Base-by-base conservation (phyloP, 2,797 vertebrate genomes). In the Hozukius guyotensis region DNA sequence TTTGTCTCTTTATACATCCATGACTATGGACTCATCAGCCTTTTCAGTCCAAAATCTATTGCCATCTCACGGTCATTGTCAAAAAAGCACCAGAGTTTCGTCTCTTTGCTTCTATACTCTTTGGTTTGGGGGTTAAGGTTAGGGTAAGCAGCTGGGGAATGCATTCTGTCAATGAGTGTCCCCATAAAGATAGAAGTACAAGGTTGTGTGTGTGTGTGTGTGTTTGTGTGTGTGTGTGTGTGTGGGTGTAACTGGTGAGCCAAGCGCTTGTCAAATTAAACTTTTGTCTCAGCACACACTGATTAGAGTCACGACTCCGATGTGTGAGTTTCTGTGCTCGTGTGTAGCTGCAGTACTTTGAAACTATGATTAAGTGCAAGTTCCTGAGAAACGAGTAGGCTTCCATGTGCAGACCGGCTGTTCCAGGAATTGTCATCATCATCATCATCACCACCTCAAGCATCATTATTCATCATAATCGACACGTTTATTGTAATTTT, bases 401-500 rank as follows among this genome's bases (percentile, higher is more conserved):
- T 32, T 53, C 16, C 49, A 55, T 77, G 38, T 53, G 64, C 49
- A 59, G 46, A 72, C 59, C 65, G 79, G 53, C 68, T 68, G 57
- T 77, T 87, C 18, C 29, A 76, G 27, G 22, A 57, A 61, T 52
- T 53, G 4, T 60, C 70, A 55, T 72, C n/a, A 18, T 67, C 24
- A 53, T 52, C 63, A 63, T 46, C 72, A 72, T 61, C 75, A 63
- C 34, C 74, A 71, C 38, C 52, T 77, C 66, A 38, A 65, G 38
- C 52, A 29, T 61, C 73, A 67, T 73, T 70, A 84, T 78, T 78
- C 62, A 77, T 83, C 72, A 78, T 32, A 78, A 70, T 81, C 59
- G 77, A 71, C 72, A 59, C 0, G 1, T 66, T 83, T 62, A 66
- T 75, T 75, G 38, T 61, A 69, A 65, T 77, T 75, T 59, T 4